Evolutionary conservation across 2,888 invertebrate genomes (phyloP).

Genomic region (Smittia sp.): DNA sequence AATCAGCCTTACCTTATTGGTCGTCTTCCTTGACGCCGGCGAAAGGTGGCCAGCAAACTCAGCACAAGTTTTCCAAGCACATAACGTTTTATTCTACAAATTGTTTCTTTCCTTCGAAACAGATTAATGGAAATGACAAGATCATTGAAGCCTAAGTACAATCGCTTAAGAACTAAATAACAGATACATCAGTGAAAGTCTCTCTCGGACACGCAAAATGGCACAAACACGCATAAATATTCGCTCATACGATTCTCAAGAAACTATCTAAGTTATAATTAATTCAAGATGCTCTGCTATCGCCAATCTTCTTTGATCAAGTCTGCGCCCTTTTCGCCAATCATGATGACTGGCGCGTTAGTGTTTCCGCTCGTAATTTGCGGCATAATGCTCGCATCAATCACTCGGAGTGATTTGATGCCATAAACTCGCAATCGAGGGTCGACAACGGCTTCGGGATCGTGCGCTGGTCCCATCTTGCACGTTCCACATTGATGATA

Average conservation of each 20-base stretch:
- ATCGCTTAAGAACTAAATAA: background rate
- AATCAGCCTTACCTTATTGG: too few species aligned
- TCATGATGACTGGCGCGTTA: constrained; percentile 89
- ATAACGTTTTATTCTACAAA: too few species aligned
- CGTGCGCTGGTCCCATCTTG: constrained; percentile 82
- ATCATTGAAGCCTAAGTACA: background rate
- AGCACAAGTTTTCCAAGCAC: too few species aligned
- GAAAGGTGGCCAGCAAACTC: too few species aligned
- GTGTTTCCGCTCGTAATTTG: constrained; percentile 86
- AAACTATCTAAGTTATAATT: background rate
- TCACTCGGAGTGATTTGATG: constrained; percentile 72
- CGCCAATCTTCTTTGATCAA: constrained; percentile 80
- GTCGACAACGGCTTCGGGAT: constrained; percentile 78
- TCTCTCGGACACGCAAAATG: constrained; percentile 26
- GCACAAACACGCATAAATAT: constrained; percentile 34
- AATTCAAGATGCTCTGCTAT: background rate
- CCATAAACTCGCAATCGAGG: constrained; percentile 75
- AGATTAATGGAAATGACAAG: too few species aligned
- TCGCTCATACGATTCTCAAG: constrained; percentile 14
- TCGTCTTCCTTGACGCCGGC: too few species aligned
- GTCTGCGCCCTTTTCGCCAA: constrained; percentile 84
- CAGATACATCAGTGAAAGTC: background rate
- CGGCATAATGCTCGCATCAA: constrained; percentile 88
- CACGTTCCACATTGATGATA: constrained; percentile 76
- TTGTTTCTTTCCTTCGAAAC: too few species aligned